A percentile compares a stretch with the other conserved stretches of the same genome.
These are phyloP conservation scores for Diorhabda sublineata DNA, from an alignment of 1,140 invertebrate species.

Conservation along the genomic window DNA sequence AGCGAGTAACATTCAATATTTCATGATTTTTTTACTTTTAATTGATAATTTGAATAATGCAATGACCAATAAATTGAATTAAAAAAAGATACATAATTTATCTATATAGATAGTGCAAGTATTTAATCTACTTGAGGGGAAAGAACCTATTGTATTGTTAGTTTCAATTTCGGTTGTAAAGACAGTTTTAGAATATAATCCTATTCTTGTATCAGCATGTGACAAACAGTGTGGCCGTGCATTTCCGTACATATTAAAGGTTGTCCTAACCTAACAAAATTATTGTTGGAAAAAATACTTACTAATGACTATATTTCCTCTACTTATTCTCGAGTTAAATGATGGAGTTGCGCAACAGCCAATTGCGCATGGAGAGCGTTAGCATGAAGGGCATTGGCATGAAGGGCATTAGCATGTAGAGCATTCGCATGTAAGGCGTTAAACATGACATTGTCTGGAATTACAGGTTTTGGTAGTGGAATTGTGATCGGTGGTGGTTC, in stretches of 20 bases:
- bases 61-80: no score
- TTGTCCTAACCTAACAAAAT: background rate
- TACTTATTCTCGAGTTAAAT: slow-evolving; percentile 12
- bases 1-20: no score
- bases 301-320: background rate
- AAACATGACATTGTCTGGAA: slow-evolving; percentile 34
- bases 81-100: no score
- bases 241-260: background rate
- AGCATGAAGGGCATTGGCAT: slow-evolving; percentile 27
- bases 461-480: slow-evolving; percentile 37
- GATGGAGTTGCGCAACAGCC: slow-evolving; percentile 8
- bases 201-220: no score
- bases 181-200: no score
- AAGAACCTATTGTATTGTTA: no score
- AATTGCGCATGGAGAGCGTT: slow-evolving; percentile 27
- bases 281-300: background rate
- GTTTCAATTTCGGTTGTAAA: no score
- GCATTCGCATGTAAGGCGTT: slow-evolving; percentile 25
- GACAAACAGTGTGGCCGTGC: background rate
- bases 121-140: no score
- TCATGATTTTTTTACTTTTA: no score
- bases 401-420: slow-evolving; percentile 11
- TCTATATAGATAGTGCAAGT: no score
- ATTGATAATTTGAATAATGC: no score
- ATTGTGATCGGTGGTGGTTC: slow-evolving; percentile 41